Evolutionary conservation across 2,888 invertebrate species (phyloP).

Genomic region (Bombylius discolor): DNA sequence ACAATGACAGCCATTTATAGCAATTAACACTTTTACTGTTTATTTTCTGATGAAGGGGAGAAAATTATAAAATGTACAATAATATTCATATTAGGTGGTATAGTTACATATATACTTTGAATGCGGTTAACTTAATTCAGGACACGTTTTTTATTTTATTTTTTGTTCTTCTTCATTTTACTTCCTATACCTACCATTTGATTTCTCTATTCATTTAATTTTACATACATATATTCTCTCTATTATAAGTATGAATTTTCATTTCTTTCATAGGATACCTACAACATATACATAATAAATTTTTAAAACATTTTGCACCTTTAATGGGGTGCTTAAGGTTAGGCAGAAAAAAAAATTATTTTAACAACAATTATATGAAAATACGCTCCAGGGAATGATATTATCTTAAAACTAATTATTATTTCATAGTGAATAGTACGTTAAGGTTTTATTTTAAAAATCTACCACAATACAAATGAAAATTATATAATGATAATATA

Average conservation of each 20-base stretch:
- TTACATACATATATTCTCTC: neutral
- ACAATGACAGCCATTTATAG: constrained; percentile 36
- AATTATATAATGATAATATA: no score
- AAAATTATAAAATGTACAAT: neutral
- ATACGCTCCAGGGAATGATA: constrained; percentile 11
- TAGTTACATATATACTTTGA: constrained; percentile 1
- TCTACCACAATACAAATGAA: no score
- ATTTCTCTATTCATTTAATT: neutral
- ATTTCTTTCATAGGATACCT: neutral
- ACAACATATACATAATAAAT: neutral
- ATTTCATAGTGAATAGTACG: neutral
- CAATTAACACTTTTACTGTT: constrained; percentile 39
- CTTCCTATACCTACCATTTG: neutral
- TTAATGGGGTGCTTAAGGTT: constrained; percentile 11
- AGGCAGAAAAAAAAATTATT: constrained; percentile 7
- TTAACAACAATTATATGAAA: constrained; percentile 13
- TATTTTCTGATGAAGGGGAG: constrained; percentile 17
- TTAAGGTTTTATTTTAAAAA: no score
- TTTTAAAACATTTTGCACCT: constrained; percentile 12
- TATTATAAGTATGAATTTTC: neutral
- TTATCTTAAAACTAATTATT: constrained; percentile 9
- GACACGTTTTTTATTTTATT: constrained; percentile 4
- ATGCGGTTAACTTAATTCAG: constrained; percentile 14
- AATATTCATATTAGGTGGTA: neutral
- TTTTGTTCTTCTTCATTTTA: neutral